These are phyloP conservation scores for Euproctis similis DNA, from an alignment of 2,888 invertebrate species.

Conservation along the genomic window DNA sequence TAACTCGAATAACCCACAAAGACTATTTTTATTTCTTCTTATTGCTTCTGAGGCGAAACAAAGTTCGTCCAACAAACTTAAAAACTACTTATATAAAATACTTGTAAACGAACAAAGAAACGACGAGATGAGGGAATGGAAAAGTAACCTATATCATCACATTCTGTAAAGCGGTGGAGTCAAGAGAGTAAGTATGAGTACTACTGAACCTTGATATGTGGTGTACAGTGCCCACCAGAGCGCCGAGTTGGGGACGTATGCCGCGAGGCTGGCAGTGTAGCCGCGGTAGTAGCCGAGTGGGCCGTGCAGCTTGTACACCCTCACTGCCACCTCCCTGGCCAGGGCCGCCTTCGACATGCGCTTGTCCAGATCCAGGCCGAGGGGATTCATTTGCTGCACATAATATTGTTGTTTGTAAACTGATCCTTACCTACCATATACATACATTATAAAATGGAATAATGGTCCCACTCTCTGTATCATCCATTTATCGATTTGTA, in stretches of 20 bases:
- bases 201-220: slow-evolving; percentile 95
- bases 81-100: too few relatives aligned
- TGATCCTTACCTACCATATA: too few relatives aligned
- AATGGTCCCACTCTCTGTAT: background rate
- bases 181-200: too few relatives aligned
- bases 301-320: slow-evolving; percentile 89
- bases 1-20: too few relatives aligned
- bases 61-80: too few relatives aligned
- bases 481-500: too few relatives aligned
- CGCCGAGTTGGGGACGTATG: slow-evolving; percentile 97
- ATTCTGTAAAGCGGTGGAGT: too few relatives aligned
- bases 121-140: too few relatives aligned
- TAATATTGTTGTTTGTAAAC: background rate
- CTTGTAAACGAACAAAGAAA: too few relatives aligned
- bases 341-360: slow-evolving; percentile 79
- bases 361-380: slow-evolving; percentile 81
- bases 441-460: background rate
- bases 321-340: slow-evolving; percentile 83
- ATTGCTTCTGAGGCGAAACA: too few relatives aligned
- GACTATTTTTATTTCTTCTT: too few relatives aligned
- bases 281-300: slow-evolving; percentile 93
- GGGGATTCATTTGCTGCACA: slow-evolving; percentile 79
- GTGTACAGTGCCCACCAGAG: slow-evolving; percentile 98
- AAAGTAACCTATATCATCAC: too few relatives aligned
- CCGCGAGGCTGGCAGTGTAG: slow-evolving; percentile 92